A percentile compares a stretch with the other conserved stretches of the same genome.
Conservation (phyloP, 2,888 invertebrate species). For the Philereme vetulata region DNA sequence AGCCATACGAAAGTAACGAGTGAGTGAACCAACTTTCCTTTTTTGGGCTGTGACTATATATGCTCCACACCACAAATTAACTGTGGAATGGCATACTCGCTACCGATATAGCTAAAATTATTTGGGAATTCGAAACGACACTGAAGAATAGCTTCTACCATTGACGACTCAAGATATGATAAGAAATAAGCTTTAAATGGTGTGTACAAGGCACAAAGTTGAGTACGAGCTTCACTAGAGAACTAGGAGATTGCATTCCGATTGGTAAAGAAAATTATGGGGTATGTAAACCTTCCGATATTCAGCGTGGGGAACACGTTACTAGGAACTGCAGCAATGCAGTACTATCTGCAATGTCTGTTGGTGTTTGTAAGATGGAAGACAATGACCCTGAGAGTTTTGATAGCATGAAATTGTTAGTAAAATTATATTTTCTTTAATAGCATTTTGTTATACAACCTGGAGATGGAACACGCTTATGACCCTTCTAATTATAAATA, state of each 20-base stretch:
- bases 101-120: constrained; percentile 19
- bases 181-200: background rate
- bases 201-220: background rate
- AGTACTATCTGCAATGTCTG: background rate
- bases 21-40: background rate
- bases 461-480: no score
- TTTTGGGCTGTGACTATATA: background rate
- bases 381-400: no score
- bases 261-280: constrained; percentile 15
- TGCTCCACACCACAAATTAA: constrained; percentile 8
- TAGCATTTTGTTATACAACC: no score
- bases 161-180: background rate
- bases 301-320: constrained; percentile 12
- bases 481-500: no score
- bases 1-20: no score
- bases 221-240: background rate
- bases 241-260: constrained; percentile 12
- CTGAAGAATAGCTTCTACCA: constrained; percentile 17
- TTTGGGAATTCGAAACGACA: constrained; percentile 30
- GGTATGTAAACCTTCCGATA: constrained; percentile 16
- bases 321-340: constrained; percentile 7
- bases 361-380: background rate
- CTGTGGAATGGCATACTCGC: constrained; percentile 13
- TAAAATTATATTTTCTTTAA: no score
- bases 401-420: no score